Conservation (phyloP, 2,888 invertebrate genomes). For the Melinopterus prodromus region DNA sequence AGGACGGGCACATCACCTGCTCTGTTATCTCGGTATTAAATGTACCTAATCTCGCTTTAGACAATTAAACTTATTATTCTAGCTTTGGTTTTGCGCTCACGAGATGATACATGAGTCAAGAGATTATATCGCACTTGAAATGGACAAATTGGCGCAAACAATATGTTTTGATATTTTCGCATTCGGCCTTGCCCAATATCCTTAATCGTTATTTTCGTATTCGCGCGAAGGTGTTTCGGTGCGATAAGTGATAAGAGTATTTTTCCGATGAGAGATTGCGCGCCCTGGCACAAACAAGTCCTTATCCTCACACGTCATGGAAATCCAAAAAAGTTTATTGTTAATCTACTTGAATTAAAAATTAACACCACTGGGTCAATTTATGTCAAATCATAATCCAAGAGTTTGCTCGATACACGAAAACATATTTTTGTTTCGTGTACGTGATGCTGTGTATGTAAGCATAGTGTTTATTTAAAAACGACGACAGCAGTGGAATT, state of each 20-base stretch:
- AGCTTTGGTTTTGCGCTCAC: not conserved
- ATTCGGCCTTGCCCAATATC: not conserved
- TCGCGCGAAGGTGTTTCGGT: not conserved
- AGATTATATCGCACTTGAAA: not conserved
- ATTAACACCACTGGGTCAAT: not conserved
- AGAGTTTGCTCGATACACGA: not conserved
- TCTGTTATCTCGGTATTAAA: not conserved
- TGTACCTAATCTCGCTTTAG: not conserved
- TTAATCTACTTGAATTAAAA: not conserved
- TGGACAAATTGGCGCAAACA: not conserved
- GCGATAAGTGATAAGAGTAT: not conserved
- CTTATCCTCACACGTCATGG: not conserved
- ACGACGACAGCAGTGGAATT: too few relatives aligned
- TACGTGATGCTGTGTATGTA: not conserved
- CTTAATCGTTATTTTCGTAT: not conserved
- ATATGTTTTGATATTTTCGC: not conserved
- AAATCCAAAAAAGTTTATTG: not conserved
- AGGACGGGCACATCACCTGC: not conserved
- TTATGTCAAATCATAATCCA: too few relatives aligned
- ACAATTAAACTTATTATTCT: slow-evolving; percentile 4
- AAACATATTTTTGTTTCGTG: not conserved
- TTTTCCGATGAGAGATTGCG: not conserved
- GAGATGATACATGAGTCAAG: not conserved
- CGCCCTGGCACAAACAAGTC: not conserved
- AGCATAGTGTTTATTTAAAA: too few relatives aligned